Evolutionary conservation across 2,797 vertebrate species (phyloP).

Genomic region (Tympanoctomys barrerae): DNA sequence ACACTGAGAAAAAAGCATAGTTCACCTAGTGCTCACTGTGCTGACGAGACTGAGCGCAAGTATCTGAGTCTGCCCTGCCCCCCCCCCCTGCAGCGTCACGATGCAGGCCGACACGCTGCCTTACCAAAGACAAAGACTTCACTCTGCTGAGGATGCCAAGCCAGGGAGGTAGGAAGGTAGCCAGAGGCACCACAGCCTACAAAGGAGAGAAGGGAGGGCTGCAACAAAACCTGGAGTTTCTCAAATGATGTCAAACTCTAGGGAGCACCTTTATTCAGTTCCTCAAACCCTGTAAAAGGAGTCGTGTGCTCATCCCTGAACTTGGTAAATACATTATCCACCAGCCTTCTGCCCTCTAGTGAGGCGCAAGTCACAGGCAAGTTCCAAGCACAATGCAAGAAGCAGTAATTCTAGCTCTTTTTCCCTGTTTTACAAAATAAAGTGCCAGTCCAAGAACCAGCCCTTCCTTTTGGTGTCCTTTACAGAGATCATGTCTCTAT

Average conservation of each 20-base stretch:
- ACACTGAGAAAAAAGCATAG: neutral
- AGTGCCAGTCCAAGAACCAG: neutral
- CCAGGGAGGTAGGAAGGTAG: conserved; percentile 91
- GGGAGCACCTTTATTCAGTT: neutral
- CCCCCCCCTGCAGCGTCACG: neutral
- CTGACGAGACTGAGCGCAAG: neutral
- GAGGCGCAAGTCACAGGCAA: neutral
- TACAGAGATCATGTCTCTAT: neutral
- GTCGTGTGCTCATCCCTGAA: neutral
- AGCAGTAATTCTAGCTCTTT: neutral
- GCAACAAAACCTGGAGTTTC: neutral
- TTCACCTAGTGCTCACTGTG: neutral
- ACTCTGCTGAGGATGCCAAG: conserved; percentile 95
- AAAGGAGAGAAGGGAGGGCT: neutral
- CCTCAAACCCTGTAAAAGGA: neutral
- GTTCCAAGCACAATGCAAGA: neutral
- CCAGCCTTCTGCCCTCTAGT: neutral
- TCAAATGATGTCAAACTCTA: neutral
- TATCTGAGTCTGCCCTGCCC: neutral
- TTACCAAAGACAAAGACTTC: conserved; percentile 95
- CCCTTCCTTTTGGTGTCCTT: neutral
- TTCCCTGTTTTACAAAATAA: neutral
- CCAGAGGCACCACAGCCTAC: conserved; percentile 89
- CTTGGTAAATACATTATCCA: neutral
- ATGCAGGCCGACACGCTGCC: neutral